phyloP scores from a whole-genome alignment of 2,113 vertebrate genomes.

The Barbus barbus region DNA sequence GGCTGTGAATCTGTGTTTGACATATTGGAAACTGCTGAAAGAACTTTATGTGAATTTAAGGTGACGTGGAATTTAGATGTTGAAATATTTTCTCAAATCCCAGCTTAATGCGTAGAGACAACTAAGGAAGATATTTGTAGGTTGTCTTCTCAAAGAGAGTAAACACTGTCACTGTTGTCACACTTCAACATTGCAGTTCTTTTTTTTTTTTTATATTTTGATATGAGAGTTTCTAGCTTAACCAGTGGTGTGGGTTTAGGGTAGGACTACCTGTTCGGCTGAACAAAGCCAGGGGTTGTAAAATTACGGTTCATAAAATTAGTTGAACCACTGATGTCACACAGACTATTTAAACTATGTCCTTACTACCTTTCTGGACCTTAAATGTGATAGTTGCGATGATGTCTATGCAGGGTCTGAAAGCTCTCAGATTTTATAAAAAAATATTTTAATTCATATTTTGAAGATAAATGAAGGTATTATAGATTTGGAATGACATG shows the following conservation, averaged over 20 bases:
- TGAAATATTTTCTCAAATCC: not conserved
- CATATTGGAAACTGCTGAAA: conserved; percentile 9
- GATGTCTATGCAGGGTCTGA: too few species aligned
- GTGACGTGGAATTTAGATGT: not conserved
- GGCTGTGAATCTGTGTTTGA: not conserved
- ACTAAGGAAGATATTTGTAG: not conserved
- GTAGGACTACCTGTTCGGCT: not conserved
- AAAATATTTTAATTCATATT: too few species aligned
- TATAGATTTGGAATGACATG: too few species aligned
- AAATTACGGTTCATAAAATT: too few species aligned
- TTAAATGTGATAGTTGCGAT: too few species aligned
- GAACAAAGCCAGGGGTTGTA: not conserved
- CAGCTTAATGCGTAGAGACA: not conserved
- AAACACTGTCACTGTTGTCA: not conserved
- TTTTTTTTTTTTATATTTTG: too few species aligned
- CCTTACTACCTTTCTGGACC: too few species aligned
- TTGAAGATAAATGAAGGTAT: too few species aligned
- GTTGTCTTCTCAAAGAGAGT: not conserved
- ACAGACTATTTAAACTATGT: too few species aligned
- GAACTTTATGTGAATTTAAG: not conserved
- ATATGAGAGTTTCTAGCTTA: not conserved
- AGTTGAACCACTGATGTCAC: too few species aligned
- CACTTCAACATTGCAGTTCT: not conserved
- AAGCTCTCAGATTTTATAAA: too few species aligned
- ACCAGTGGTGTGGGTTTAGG: not conserved